Evolutionary conservation across 1,140 invertebrate genomes (phyloP).

Genomic region (Drusus annulatus): DNA sequence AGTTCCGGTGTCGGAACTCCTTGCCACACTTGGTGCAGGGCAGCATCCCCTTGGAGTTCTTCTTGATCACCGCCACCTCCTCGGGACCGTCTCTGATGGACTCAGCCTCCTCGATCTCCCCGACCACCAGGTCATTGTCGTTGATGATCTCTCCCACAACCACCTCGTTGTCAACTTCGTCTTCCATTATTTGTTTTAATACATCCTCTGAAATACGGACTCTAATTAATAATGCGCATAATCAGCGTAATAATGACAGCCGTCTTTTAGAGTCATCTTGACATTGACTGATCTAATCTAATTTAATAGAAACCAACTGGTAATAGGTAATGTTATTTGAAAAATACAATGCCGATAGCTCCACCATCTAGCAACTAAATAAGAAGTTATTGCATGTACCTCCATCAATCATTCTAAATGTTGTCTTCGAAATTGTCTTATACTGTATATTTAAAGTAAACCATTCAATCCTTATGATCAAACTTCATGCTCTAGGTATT

Average conservation of each 20-base stretch:
- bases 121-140: constrained; percentile 57
- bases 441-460: too few species aligned
- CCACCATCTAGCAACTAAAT: too few species aligned
- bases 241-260: not conserved
- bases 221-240: not conserved
- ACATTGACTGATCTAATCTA: too few species aligned
- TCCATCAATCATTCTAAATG: too few species aligned
- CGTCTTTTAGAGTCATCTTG: too few species aligned
- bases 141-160: constrained; percentile 63
- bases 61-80: constrained; percentile 53
- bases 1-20: constrained; percentile 87
- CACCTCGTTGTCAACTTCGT: constrained; percentile 63
- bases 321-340: too few species aligned
- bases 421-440: too few species aligned
- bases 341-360: too few species aligned
- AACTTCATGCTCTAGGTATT: too few species aligned
- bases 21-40: constrained; percentile 80
- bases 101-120: constrained; percentile 59
- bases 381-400: too few species aligned
- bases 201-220: constrained; percentile 63
- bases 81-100: constrained; percentile 49
- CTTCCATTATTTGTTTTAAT: constrained; percentile 65
- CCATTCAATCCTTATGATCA: too few species aligned
- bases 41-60: constrained; percentile 60
- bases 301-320: too few species aligned